Conservation (phyloP, 2,888 invertebrate genomes). For the Xanthorhoe designata region DNA sequence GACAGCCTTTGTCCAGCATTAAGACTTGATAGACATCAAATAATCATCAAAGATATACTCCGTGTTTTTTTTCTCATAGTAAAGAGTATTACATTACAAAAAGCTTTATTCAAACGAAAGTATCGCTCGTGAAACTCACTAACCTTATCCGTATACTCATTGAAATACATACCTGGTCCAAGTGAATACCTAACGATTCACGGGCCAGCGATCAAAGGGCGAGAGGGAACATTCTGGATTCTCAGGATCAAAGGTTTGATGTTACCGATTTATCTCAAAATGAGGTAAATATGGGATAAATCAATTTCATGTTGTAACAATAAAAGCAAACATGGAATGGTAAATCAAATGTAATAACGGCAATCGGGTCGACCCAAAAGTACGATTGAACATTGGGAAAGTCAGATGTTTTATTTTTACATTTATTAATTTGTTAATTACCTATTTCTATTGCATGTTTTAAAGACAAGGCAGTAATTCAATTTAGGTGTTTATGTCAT, state of each 20-base stretch:
- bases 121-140: not conserved
- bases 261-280: conserved; percentile 24
- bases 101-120: not conserved
- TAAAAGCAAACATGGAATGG: not conserved
- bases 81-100: not conserved
- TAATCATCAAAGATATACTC: no score
- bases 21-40: no score
- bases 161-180: conserved; percentile 15
- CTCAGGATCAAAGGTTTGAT: conserved; percentile 27
- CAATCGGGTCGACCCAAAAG: not conserved
- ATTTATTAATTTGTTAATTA: no score
- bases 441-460: no score
- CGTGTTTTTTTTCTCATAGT: no score
- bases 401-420: no score
- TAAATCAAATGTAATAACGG: not conserved
- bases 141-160: conserved; percentile 9
- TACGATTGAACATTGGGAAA: no score
- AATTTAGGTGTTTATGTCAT: no score
- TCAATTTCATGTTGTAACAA: not conserved
- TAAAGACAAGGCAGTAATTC: no score
- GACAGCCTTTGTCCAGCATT: no score
- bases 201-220: conserved; percentile 34
- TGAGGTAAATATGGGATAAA: not conserved
- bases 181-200: conserved; percentile 25
- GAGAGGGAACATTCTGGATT: conserved; percentile 15